phyloP scores from a whole-genome alignment of 92 coral and sea anemone genomes.

The Actinostola sp. region DNA sequence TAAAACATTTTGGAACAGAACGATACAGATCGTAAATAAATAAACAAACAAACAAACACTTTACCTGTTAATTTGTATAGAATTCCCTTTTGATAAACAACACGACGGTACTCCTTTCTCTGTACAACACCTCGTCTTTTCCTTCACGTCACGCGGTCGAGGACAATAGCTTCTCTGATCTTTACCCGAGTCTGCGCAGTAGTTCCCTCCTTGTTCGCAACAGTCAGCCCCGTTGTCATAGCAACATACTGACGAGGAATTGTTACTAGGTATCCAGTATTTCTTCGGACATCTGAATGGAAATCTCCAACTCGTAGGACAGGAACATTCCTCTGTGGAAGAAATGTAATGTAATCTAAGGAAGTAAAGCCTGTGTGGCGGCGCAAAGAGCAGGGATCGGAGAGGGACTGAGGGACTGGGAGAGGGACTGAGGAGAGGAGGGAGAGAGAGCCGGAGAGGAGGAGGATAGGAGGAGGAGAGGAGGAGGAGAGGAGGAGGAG shows the following conservation, averaged over 20 bases:
- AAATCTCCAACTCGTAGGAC: conserved; percentile 56
- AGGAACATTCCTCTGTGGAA: conserved; percentile 37
- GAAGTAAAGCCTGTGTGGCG: background rate
- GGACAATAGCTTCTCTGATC: conserved; percentile 74
- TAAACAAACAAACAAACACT: background rate
- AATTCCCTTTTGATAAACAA: conserved; percentile 32
- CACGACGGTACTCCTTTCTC: conserved; percentile 63
- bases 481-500: background rate
- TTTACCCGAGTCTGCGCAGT: conserved; percentile 63
- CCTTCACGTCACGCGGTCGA: conserved; percentile 59
- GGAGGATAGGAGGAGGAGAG: background rate
- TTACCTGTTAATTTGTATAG: conserved; percentile 24
- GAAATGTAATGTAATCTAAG: too few relatives aligned
- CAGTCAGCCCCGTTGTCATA: conserved; percentile 68
- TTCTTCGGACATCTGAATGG: conserved; percentile 60
- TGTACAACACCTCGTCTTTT: conserved; percentile 64
- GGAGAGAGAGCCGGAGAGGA: too few relatives aligned
- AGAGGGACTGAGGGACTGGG: too few relatives aligned
- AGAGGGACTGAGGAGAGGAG: too few relatives aligned
- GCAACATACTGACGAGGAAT: conserved; percentile 62
- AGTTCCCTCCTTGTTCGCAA: conserved; percentile 73
- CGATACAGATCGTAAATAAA: background rate
- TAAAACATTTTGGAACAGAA: background rate
- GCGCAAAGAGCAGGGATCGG: too few relatives aligned
- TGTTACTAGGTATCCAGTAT: conserved; percentile 4